Evolutionary conservation across 2,797 vertebrate genomes (phyloP), one percentile per base, ranked within the genome.

Genomic region (Spinibarbus caldwelli): DNA sequence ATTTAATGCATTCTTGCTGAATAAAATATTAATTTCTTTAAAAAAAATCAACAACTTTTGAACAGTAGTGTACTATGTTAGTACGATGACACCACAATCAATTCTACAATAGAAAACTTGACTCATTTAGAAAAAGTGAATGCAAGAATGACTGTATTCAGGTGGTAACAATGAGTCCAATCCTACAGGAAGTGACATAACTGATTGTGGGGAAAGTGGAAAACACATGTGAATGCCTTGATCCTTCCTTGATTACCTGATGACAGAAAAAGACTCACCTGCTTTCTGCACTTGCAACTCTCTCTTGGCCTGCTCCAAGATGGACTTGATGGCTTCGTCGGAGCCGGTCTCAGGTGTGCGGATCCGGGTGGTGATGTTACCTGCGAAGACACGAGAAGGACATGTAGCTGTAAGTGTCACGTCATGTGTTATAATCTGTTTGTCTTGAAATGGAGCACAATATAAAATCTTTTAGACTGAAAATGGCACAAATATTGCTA

Each of bases 271-370:
- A 23, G 71, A 85, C 14, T 7, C 94, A 96, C 97, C 96, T 72
- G 95, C 95, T 95, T 97, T 97, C 92, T 97, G 96, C 87, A 97
- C 96, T 93, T 97, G 97, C 85, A 97, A 94, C 92, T 97, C 97
- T 93, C 96, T 94, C 94, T 97, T 97, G 92, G 97, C 97, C 94
- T 97, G 97, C 78, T 97, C 97, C 0, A 97, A 93, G 91, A 97
- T 97, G 91, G 96, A 97, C 94, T 97, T 97, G 93, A 97, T 97
- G 85, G 97, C 97, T 93, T 97, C 97, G 66, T 97, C 97, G 10
- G 97, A 97, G 91, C 96, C 94, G 0, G 94, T 94, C 90, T 97
- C 97, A 0, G 96, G 92, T 73, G 96, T 96, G 91, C 96, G 95
- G 93, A 97, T 97, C 70, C 96, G 92, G 7, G 97, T 97, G 85